A percentile compares a stretch with the other conserved stretches of the same genome.
Conservation (phyloP, 1,140 invertebrate species). For the Stegodyphus mimosarum region DNA sequence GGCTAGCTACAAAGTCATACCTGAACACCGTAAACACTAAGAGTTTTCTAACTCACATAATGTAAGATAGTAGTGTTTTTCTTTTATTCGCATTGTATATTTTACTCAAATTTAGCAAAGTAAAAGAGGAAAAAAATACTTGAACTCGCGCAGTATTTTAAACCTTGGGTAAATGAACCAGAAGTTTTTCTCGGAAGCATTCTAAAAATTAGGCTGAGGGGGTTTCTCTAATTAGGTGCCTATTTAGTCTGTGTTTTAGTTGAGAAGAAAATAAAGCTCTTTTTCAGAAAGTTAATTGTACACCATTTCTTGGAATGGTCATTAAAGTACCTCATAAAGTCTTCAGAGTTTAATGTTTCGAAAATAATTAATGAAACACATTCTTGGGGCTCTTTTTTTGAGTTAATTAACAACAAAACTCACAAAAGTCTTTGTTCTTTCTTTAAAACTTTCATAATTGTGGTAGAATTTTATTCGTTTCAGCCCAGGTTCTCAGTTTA, state of each 20-base stretch:
- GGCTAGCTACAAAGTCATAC: too few relatives aligned
- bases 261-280: conserved; percentile 6
- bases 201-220: too few relatives aligned
- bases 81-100: too few relatives aligned
- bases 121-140: too few relatives aligned
- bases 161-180: too few relatives aligned
- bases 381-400: conserved; percentile 30
- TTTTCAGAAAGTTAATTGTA: conserved; percentile 24
- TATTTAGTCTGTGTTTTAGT: conserved; percentile 3
- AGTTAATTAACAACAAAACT: conserved; percentile 42
- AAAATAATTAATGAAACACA: conserved; percentile 56
- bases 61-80: too few relatives aligned
- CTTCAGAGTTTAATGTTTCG: conserved; percentile 52
- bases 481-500: neutral
- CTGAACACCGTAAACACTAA: too few relatives aligned
- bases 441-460: conserved; percentile 50
- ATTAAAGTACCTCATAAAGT: conserved; percentile 47
- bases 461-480: conserved; percentile 8
- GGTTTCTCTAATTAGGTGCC: neutral
- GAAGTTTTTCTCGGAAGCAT: too few relatives aligned
- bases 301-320: conserved; percentile 41
- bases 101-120: too few relatives aligned
- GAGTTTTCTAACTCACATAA: too few relatives aligned
- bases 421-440: conserved; percentile 52
- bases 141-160: too few relatives aligned